Base-by-base conservation (phyloP, 2,113 vertebrate genomes). In the Okapia johnstoni region DNA sequence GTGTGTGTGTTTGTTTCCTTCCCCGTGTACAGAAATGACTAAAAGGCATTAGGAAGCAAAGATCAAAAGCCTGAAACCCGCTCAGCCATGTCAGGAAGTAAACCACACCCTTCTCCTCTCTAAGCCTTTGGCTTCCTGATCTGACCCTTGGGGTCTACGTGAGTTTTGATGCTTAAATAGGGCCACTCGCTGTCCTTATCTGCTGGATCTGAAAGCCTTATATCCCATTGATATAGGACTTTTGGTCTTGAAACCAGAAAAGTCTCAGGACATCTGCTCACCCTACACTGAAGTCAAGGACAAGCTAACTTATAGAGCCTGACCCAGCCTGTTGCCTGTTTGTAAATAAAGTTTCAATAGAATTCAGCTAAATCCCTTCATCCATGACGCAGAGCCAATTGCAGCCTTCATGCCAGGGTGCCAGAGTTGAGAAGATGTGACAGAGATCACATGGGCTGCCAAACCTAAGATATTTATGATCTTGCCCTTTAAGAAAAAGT, bases 371-470 rank as follows among this genome's bases (percentile, higher is more conserved):
- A 61, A 33, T 21, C 4, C n/a, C 2, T n/a, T 55, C 33, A 21
- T 5, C 28, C 11, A 5, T 10, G 40, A 83, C 15, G 4, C 0
- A 0, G 30, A 54, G 15, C 55, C 60, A 1, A 0, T 13, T 0
- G 2, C 12, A 14, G 21, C 73, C 23, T n/a, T 48, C 2, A 1
- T 4, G 17, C 15, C 16, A n/a, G 1, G 7, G 58, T 13, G 36
- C 33, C 40, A 19, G 21, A 13, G 60, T 25, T 40, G n/a, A 89
- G n/a, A 77, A 36, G 46, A 11, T 43, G 19, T n/a, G 7, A 19
- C 73, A 70, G 30, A 40, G 76, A 50, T 50, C 55, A 1, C 0
- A 17, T 19, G 52, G 36, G 30, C 30, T 9, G 28, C 25, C 36
- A n/a, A 61, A 28, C 16, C 9, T 33, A 12, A 73, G 17, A 23